Evolutionary conservation across 2,113 vertebrate species (phyloP).

Genomic region (Ranitomeya imitator): DNA sequence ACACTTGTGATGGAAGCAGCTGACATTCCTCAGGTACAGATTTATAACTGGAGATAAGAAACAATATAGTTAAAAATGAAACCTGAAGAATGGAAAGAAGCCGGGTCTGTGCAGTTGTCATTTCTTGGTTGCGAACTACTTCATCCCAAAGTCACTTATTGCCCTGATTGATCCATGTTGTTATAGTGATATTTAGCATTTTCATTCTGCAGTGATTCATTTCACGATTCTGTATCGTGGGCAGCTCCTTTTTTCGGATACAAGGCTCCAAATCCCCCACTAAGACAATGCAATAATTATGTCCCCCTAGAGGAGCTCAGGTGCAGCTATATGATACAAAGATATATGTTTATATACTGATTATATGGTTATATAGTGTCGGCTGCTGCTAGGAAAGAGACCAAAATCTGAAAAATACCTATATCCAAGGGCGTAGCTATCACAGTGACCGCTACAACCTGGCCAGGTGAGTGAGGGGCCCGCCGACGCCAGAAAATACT

Average conservation of each 20-base stretch:
- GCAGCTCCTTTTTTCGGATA: neutral
- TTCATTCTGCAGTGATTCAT: neutral
- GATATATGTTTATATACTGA: no score
- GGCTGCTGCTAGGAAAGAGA: no score
- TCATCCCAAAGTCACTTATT: neutral
- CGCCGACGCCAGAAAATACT: no score
- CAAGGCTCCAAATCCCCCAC: no score
- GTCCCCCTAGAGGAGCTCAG: neutral
- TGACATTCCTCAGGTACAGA: constrained; percentile 39
- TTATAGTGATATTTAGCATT: no score
- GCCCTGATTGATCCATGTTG: neutral
- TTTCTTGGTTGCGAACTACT: neutral
- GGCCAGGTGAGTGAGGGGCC: no score
- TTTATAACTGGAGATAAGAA: constrained; percentile 33
- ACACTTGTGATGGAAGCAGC: neutral
- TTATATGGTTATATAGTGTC: no score
- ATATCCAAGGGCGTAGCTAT: no score
- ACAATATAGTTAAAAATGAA: constrained; percentile 25
- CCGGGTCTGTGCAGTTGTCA: neutral
- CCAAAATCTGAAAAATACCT: no score
- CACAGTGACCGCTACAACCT: no score
- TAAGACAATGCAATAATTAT: neutral
- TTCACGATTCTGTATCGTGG: neutral
- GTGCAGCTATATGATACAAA: no score
- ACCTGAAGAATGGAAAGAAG: neutral